Evolutionary conservation across 1,140 invertebrate species (phyloP).

Genomic region (Papilio glaucus): DNA sequence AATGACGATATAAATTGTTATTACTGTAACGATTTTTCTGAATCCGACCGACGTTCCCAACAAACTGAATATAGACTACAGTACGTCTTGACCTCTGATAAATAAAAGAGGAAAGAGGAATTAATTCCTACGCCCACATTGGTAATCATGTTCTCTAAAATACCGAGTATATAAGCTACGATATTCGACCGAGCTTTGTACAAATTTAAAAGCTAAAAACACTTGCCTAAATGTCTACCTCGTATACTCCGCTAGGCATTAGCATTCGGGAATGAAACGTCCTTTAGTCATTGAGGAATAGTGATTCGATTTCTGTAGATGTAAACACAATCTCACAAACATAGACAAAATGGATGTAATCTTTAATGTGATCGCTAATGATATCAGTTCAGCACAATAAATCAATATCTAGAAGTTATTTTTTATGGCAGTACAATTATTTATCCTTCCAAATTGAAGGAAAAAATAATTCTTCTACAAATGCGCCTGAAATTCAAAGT

Average conservation of each 20-base stretch:
- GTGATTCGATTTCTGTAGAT: no score
- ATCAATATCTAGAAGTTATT: no score
- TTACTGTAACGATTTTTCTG: background rate
- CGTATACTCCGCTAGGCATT: background rate
- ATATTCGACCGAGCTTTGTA: background rate
- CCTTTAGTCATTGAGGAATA: no score
- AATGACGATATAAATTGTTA: background rate
- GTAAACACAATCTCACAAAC: no score
- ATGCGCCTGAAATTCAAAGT: background rate
- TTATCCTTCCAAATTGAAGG: no score
- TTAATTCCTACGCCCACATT: conserved; percentile 4
- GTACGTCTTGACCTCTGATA: background rate
- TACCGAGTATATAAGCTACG: background rate
- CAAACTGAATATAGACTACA: background rate
- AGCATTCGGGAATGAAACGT: no score
- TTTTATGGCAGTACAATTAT: no score
- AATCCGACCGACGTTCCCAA: background rate
- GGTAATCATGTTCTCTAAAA: background rate
- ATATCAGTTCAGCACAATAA: no score
- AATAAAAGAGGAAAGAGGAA: background rate
- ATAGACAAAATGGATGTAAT: no score
- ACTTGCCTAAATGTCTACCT: background rate
- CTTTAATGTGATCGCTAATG: no score
- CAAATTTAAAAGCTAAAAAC: background rate
- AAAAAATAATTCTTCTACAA: no score